Conservation (phyloP, 2,888 invertebrate genomes). For the Philopedon plagiatum region DNA sequence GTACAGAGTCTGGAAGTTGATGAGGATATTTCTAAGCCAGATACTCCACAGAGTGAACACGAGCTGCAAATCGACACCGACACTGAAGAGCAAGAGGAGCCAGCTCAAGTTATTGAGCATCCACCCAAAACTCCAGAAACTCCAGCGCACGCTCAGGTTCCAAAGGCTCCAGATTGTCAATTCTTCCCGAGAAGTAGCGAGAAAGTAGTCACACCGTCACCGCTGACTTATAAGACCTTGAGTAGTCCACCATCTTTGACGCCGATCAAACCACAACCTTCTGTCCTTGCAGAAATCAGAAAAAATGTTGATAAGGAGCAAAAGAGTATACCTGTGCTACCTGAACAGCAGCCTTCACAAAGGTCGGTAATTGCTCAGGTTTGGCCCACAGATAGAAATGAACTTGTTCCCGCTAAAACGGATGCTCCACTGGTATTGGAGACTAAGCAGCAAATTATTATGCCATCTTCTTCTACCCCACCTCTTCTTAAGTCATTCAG, state of each 20-base stretch:
- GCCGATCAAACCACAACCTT: slow-evolving; percentile 61
- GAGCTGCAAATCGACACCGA: slow-evolving; percentile 90
- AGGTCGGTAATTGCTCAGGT: slow-evolving; percentile 58
- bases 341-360: slow-evolving; percentile 54
- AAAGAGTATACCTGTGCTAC: slow-evolving; percentile 54
- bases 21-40: slow-evolving; percentile 81
- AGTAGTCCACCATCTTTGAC: slow-evolving; percentile 66
- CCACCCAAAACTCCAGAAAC: slow-evolving; percentile 67
- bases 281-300: slow-evolving; percentile 45
- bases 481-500: slow-evolving; percentile 56
- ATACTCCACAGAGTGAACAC: slow-evolving; percentile 88
- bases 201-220: slow-evolving; percentile 36
- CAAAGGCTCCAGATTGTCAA: slow-evolving; percentile 73
- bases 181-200: slow-evolving; percentile 66
- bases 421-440: slow-evolving; percentile 38
- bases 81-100: slow-evolving; percentile 82
- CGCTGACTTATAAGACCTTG: slow-evolving; percentile 58
- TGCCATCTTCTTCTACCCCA: slow-evolving; percentile 41
- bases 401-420: slow-evolving; percentile 36
- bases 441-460: slow-evolving; percentile 38
- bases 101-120: slow-evolving; percentile 54
- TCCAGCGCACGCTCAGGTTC: slow-evolving; percentile 60
- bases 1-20: slow-evolving; percentile 83
- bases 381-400: slow-evolving; percentile 55
- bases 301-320: slow-evolving; percentile 51